These are phyloP conservation scores for Austrolebias charrua DNA, from an alignment of 2,797 vertebrate species.

Conservation along the genomic window DNA sequence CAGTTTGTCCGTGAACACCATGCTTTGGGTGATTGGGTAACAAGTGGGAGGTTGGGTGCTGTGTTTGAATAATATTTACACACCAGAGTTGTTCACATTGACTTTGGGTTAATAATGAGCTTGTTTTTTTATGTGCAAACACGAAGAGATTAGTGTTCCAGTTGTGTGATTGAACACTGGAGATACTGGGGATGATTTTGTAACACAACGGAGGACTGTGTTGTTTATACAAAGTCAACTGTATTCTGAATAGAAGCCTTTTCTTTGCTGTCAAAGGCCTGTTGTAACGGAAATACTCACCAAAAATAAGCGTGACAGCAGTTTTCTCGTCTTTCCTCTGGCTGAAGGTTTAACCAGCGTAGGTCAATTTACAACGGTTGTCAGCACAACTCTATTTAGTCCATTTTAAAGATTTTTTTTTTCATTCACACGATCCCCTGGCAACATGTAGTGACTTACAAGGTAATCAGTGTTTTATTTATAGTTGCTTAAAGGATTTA, in stretches of 20 bases:
- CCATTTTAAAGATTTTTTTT: constrained; percentile 46
- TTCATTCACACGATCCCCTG: no score
- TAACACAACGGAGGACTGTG: constrained; percentile 65
- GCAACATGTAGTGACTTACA: no score
- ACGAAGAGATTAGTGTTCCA: constrained; percentile 49
- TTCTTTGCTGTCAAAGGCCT: constrained; percentile 47
- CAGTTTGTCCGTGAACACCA: constrained; percentile 5
- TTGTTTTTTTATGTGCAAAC: constrained; percentile 49
- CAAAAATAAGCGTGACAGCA: constrained; percentile 17
- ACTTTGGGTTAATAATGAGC: constrained; percentile 44
- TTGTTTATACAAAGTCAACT: constrained; percentile 53
- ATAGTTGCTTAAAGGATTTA: no score
- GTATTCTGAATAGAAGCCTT: constrained; percentile 53
- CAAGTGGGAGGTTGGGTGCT: constrained; percentile 18
- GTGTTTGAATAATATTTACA: constrained; percentile 49
- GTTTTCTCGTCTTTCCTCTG: constrained; percentile 18
- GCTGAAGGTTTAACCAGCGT: constrained; percentile 30
- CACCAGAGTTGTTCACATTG: constrained; percentile 48
- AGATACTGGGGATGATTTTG: constrained; percentile 64
- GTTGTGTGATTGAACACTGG: constrained; percentile 63
- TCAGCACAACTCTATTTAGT: constrained; percentile 47
- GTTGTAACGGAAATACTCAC: constrained; percentile 45
- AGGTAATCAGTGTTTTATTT: no score
- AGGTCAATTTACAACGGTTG: constrained; percentile 19
- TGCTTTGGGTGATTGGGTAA: constrained; percentile 19